Percentiles rank a stretch among this genome's conserved stretches.
These are phyloP conservation scores for Trissolcus basalis DNA, from an alignment of 1,140 invertebrate genomes.

Conservation along the genomic window DNA sequence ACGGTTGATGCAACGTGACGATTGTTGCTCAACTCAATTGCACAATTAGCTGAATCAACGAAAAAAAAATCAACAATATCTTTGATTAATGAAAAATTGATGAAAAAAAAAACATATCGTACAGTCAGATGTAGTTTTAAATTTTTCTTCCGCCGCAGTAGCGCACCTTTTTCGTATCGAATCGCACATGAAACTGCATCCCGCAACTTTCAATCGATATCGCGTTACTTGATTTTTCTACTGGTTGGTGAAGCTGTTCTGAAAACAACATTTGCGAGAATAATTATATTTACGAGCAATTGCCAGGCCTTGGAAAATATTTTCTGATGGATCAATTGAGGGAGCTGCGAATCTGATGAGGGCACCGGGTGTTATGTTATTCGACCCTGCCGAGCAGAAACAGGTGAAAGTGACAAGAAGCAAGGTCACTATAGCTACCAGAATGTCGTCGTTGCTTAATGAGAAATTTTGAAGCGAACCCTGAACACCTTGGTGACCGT, in stretches of 20 bases:
- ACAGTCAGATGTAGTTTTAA: too few relatives aligned
- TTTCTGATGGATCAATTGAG: slow-evolving; percentile 31
- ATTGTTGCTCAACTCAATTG: slow-evolving; percentile 4
- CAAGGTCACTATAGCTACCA: slow-evolving; percentile 64
- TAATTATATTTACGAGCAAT: too few relatives aligned
- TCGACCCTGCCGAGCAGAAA: slow-evolving; percentile 59
- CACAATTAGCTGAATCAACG: too few relatives aligned
- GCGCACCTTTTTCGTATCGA: background rate
- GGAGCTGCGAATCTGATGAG: slow-evolving; percentile 41
- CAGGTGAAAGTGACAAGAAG: slow-evolving; percentile 70
- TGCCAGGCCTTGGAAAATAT: background rate
- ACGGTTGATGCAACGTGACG: background rate
- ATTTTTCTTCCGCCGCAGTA: too few relatives aligned
- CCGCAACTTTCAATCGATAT: slow-evolving; percentile 1
- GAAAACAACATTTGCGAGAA: too few relatives aligned
- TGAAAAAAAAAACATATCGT: too few relatives aligned
- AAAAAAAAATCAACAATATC: too few relatives aligned
- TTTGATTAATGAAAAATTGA: too few relatives aligned
- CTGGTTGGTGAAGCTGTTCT: too few relatives aligned
- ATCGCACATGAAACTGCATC: slow-evolving; percentile 9
- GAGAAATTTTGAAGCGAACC: slow-evolving; percentile 63
- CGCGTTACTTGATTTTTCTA: slow-evolving; percentile 15
- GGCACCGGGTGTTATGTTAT: slow-evolving; percentile 30
- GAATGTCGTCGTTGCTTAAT: slow-evolving; percentile 62
- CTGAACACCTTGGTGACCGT: slow-evolving; percentile 45